Percentiles rank a stretch among this genome's conserved stretches.
phyloP scores from a whole-genome alignment of 2,113 vertebrate species.

The Theristicus caerulescens region DNA sequence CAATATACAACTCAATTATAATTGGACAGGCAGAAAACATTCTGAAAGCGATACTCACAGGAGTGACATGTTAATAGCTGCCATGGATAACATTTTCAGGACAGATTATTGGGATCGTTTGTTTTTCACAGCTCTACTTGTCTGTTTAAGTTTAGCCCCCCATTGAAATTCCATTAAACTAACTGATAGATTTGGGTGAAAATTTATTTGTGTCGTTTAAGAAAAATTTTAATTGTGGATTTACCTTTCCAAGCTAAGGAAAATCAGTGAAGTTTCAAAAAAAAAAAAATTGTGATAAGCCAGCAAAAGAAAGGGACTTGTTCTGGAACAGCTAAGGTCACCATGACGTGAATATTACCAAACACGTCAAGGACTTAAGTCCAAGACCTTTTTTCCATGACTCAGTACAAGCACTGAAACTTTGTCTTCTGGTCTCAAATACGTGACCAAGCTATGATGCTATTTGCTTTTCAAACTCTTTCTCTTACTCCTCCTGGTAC shows the following conservation, averaged over 20 bases:
- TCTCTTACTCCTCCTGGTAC: background rate
- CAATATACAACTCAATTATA: background rate
- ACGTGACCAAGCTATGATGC: fast-evolving
- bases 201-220: background rate
- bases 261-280: background rate
- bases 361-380: background rate
- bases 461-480: background rate
- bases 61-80: background rate
- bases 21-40: background rate
- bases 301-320: background rate
- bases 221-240: background rate
- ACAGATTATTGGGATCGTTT: background rate
- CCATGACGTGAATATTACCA: background rate
- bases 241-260: background rate
- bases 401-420: background rate
- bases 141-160: background rate
- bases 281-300: background rate
- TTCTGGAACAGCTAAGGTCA: background rate
- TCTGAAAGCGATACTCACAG: background rate
- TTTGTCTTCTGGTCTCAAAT: background rate
- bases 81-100: background rate
- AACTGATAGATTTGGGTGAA: background rate
- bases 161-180: background rate
- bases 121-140: background rate
- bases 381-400: background rate